phyloP scores from a whole-genome alignment of 1,140 invertebrate genomes.

The Camponotus vicinus region DNA sequence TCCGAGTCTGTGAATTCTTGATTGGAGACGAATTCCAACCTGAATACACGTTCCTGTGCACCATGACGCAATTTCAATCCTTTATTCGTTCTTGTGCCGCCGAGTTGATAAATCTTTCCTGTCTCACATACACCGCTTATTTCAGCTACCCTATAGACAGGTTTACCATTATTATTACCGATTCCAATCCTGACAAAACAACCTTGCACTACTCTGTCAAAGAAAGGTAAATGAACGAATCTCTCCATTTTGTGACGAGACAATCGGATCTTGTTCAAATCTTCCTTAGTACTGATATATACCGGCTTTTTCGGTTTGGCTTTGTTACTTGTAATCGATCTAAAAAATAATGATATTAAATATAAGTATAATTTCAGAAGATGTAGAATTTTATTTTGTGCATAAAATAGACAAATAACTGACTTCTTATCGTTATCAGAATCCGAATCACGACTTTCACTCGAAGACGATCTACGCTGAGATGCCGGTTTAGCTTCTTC shows the following conservation, averaged over 20 bases:
- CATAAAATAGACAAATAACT: constrained; percentile 54
- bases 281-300: constrained; percentile 92
- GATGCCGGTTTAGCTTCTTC: constrained; percentile 85
- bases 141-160: constrained; percentile 98
- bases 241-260: constrained; percentile 97
- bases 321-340: constrained; percentile 85
- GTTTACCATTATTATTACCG: constrained; percentile 94
- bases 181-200: constrained; percentile 99
- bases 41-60: constrained; percentile 95
- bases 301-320: constrained; percentile 87
- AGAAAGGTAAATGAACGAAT: constrained; percentile 98
- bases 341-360: constrained; percentile 64
- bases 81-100: constrained; percentile 97
- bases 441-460: constrained; percentile 86
- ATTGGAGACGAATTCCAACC: constrained; percentile 99
- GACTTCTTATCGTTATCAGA: constrained; percentile 87
- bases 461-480: constrained; percentile 85
- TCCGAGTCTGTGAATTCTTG: constrained; percentile 97
- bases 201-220: constrained; percentile 94
- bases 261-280: constrained; percentile 95
- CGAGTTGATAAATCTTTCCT: constrained; percentile 96
- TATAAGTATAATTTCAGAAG: not conserved
- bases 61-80: constrained; percentile 93
- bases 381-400: not conserved
- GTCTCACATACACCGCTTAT: constrained; percentile 98